Evolutionary conservation across 2,888 invertebrate genomes (phyloP), one percentile per base, ranked within the genome.

Genomic region (Caenorhabditis sp.): DNA sequence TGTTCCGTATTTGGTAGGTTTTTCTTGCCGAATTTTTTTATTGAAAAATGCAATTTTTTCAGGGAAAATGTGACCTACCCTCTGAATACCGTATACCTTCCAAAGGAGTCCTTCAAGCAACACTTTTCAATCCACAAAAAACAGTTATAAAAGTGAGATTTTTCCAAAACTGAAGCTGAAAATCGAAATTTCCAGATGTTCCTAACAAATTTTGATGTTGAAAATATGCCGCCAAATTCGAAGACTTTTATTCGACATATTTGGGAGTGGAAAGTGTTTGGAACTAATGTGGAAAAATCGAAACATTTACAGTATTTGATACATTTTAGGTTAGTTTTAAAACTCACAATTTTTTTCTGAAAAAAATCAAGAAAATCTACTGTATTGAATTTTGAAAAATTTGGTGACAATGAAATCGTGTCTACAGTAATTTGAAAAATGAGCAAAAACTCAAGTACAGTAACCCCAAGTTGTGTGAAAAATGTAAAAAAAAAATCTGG

Each of bases 181-280:
- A 43, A 23, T 21, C 17, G n/a, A 24, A 57, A 17, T 19, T 59
- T 43, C 3, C 12, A 59, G 59, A 31, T 60, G 19, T 62, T 62
- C 53, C 51, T 62, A 21, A 62, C 62, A 8, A 53, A 51, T 17
- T 62, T 27, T 31, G 27, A 62, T 24, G 53, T 62, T 21, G 62
- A 62, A 51, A 51, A 62, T 24, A 62, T 62, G 51, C 62, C 62
- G 4, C 17, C 62, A 1, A 51, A 62, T 62, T 51, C 62, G 24
- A 62, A 37, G 23, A 62, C 53, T 14, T 62, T 62, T 37, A 62
- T 62, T 14, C n/a, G 62, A 26, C 62, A 62, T 37, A 36, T 62
- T 51, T 62, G 62, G 62, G 19, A 54, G 31, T 62, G 62, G 62
- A 21, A 62, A 26, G 62, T 27, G 17, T n/a, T n/a, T n/a, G n/a